Conservation (phyloP, 2,113 vertebrate species). For the Dinomys branickii region DNA sequence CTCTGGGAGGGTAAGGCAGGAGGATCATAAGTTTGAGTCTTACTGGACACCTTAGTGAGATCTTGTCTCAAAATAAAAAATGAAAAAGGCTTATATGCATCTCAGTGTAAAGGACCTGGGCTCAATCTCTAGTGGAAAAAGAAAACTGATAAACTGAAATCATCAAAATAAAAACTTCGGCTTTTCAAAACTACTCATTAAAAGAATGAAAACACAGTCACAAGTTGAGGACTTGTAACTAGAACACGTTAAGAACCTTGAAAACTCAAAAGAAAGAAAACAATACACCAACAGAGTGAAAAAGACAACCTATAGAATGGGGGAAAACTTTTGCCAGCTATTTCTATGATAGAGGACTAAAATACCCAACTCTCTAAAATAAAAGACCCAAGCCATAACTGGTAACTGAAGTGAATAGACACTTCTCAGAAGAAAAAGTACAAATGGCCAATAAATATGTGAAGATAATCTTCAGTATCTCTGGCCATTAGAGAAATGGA, state of each 20-base stretch:
- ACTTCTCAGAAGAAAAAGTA: neutral
- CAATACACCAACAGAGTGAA: neutral
- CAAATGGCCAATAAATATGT: neutral
- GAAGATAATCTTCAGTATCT: neutral
- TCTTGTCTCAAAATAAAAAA: neutral
- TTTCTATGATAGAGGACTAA: neutral
- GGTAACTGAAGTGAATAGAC: neutral
- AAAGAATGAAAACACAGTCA: neutral
- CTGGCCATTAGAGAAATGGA: neutral
- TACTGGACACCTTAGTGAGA: neutral
- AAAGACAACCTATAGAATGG: neutral
- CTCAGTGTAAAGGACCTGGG: neutral
- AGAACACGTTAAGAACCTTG: slow-evolving; percentile 14
- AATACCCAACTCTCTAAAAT: too few species aligned
- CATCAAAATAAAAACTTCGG: slow-evolving; percentile 15
- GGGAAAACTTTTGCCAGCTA: neutral
- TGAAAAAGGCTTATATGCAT: neutral
- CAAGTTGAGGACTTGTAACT: neutral
- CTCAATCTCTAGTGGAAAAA: neutral
- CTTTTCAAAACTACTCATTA: neutral
- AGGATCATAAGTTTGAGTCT: neutral
- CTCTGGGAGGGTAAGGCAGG: neutral
- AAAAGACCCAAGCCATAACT: neutral
- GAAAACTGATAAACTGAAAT: neutral
- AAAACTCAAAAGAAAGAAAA: slow-evolving; percentile 37